These are phyloP conservation scores for Aspidoscelis tigris DNA, from an alignment of 2,113 vertebrate genomes.

Conservation along the genomic window DNA sequence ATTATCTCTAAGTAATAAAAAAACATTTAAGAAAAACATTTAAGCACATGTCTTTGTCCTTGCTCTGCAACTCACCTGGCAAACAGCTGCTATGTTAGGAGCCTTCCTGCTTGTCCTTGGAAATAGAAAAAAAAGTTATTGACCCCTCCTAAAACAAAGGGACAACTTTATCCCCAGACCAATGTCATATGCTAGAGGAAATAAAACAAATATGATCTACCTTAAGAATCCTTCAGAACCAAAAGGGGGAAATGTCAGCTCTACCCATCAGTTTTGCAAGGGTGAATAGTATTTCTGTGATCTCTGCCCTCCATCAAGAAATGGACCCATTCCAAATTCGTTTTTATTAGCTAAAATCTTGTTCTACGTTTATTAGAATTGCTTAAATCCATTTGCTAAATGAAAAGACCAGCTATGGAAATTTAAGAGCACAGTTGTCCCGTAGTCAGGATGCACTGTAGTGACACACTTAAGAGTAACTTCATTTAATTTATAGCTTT, in stretches of 20 bases:
- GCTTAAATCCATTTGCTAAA: not conserved
- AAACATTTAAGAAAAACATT: no score
- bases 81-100: no score
- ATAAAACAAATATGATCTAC: no score
- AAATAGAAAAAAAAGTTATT: no score
- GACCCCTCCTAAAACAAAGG: no score
- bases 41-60: not conserved
- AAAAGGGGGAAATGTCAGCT: not conserved
- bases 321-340: not conserved
- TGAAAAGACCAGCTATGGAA: not conserved
- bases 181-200: no score
- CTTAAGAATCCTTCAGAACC: no score
- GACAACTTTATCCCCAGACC: no score
- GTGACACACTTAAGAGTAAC: not conserved
- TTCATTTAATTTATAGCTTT: not conserved
- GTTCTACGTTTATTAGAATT: not conserved
- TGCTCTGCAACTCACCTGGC: not conserved
- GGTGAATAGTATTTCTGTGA: not conserved
- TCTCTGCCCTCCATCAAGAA: not conserved
- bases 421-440: not conserved
- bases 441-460: not conserved
- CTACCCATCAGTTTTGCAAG: not conserved
- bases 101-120: not conserved
- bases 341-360: not conserved
- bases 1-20: no score